Evolutionary conservation across 2,113 vertebrate species (phyloP).

Genomic region (Pycnonotus jocosus): DNA sequence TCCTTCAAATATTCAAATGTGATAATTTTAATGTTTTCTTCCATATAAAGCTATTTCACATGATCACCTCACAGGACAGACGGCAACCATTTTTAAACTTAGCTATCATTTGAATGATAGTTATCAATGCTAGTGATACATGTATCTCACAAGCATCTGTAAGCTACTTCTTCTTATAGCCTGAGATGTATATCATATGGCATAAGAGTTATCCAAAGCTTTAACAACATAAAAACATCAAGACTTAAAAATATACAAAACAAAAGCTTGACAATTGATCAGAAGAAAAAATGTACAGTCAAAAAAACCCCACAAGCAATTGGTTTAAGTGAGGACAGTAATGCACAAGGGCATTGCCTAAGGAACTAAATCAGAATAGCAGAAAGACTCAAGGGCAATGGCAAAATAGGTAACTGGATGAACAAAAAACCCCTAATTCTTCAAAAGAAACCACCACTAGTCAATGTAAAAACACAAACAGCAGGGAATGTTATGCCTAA

Average conservation of each 20-base stretch:
- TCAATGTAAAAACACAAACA: not conserved
- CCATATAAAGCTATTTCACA: not conserved
- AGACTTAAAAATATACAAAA: not conserved
- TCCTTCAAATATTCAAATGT: not conserved
- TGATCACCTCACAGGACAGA: not conserved
- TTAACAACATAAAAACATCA: not conserved
- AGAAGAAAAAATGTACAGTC: not conserved
- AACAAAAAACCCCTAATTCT: not conserved
- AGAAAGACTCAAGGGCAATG: not conserved
- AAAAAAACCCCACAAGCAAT: accelerated
- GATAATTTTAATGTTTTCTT: not conserved
- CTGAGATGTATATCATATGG: not conserved
- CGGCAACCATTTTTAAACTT: not conserved
- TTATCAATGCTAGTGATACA: not conserved
- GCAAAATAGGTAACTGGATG: not conserved
- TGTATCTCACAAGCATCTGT: not conserved
- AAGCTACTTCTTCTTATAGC: not conserved
- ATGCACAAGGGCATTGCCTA: not conserved
- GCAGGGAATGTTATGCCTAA: not conserved
- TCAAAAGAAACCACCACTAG: not conserved
- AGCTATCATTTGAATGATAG: not conserved
- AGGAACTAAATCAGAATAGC: not conserved
- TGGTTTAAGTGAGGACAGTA: not conserved
- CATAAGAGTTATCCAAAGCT: not conserved
- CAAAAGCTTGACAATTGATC: not conserved